phyloP scores from a whole-genome alignment of 2,113 vertebrate species.

The Mormoops blainvillei region DNA sequence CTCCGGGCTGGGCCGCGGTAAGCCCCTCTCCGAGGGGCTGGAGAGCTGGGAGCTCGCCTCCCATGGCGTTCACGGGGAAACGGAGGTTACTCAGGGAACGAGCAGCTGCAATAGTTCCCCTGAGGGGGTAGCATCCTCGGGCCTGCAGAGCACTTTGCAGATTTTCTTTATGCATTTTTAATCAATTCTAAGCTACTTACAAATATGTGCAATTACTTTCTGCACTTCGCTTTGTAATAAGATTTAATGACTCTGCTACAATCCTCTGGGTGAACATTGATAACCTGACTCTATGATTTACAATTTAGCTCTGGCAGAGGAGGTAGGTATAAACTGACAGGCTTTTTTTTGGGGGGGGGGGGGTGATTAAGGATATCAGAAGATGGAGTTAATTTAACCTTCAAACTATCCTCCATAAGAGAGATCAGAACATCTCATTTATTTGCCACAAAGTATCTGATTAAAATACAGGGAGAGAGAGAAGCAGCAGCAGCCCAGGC shows the following conservation, averaged over 20 bases:
- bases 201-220: conserved; percentile 85
- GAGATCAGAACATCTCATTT: background rate
- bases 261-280: conserved; percentile 77
- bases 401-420: background rate
- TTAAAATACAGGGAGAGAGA: background rate
- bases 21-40: background rate
- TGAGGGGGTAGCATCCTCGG: conserved; percentile 63
- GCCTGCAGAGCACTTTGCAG: conserved; percentile 74
- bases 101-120: conserved; percentile 66
- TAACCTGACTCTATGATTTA: conserved; percentile 77
- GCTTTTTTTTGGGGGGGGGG: background rate
- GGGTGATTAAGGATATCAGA: conserved; percentile 30
- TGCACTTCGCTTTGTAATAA: conserved; percentile 80
- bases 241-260: conserved; percentile 79
- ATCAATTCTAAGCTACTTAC: conserved; percentile 86
- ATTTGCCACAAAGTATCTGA: background rate
- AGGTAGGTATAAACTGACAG: conserved; percentile 3
- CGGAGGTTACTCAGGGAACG: conserved; percentile 20
- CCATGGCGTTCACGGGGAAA: background rate
- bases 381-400: conserved; percentile 44
- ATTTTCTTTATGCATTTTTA: conserved; percentile 84
- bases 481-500: background rate
- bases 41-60: accelerated
- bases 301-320: conserved; percentile 69
- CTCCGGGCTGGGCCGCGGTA: accelerated